Evolutionary conservation across 2,888 invertebrate genomes (phyloP).

Genomic region (Drosophila paramelanica): DNA sequence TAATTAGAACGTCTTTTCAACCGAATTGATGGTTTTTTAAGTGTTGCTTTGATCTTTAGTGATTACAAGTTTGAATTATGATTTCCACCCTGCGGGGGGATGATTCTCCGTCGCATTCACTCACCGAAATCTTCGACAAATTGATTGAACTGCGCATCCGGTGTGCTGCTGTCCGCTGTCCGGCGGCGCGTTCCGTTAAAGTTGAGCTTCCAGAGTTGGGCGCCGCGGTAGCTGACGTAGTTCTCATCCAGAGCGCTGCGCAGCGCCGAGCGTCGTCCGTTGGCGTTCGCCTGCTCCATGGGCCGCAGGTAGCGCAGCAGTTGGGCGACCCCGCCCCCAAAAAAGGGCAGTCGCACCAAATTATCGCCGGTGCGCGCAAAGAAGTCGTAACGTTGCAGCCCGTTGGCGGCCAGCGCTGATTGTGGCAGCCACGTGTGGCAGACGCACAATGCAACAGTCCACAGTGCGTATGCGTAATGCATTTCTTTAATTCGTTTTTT

Average conservation of each 20-base stretch:
- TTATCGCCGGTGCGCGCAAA: slow-evolving; percentile 36
- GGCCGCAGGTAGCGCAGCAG: slow-evolving; percentile 75
- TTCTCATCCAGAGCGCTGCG: slow-evolving; percentile 80
- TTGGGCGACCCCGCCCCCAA: slow-evolving; percentile 76
- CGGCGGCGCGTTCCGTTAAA: slow-evolving; percentile 67
- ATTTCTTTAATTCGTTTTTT: slow-evolving; percentile 6
- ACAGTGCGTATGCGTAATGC: slow-evolving; percentile 46
- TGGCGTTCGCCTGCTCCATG: slow-evolving; percentile 32
- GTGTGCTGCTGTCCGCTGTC: slow-evolving; percentile 27
- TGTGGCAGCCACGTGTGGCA: slow-evolving; percentile 8
- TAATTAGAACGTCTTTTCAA: slow-evolving; percentile 1
- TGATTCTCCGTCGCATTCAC: slow-evolving; percentile 23
- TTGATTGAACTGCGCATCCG: slow-evolving; percentile 56
- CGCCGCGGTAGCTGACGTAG: slow-evolving; percentile 78
- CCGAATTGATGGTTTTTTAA: slow-evolving; percentile 23
- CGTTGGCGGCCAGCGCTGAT: neutral
- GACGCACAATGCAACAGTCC: neutral
- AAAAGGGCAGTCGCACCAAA: slow-evolving; percentile 66
- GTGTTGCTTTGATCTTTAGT: neutral
- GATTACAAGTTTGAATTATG: neutral
- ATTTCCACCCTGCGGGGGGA: neutral
- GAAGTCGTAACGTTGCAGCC: slow-evolving; percentile 10
- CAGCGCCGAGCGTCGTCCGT: slow-evolving; percentile 70
- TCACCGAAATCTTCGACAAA: slow-evolving; percentile 77
- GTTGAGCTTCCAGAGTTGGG: slow-evolving; percentile 81